Base-by-base conservation (phyloP, 2,888 invertebrate species). In the Himalopsyche tibetana region DNA sequence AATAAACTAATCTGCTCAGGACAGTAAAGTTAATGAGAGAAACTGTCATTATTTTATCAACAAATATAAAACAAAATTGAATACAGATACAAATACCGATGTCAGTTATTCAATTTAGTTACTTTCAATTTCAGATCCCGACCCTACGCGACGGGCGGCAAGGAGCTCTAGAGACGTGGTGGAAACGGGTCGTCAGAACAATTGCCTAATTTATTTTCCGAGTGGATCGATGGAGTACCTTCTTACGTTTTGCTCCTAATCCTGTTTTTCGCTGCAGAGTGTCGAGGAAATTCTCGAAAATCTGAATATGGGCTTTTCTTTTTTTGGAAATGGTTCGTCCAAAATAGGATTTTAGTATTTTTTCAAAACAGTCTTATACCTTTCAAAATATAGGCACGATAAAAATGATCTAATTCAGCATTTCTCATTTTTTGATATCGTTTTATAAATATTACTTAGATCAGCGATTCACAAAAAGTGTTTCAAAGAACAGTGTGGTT, bases 141-240 rank as follows among this genome's bases (percentile, higher is more conserved):
- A 12, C 69, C 63, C 69, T 51, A 69, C 17, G 74, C 82, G 83
- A 15, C 80, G 56, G 83, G 17, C n/a, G 82, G 82, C 55, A 56
- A 84, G 42, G 63, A 19, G 63, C 28, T 80, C 36, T 17, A 63
- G 51, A 63, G 28, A 63, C 38, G 69, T 80, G 80, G 83, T 55
- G 82, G 40, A 19, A 55, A 56, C n/a, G 63, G 83, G 55, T 80
- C 81, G 80, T 55, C 83, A 80, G 85, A 87, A 87, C 87, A 87
- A 87, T 87, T 85, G 85, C 83, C 87, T 85, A 87, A 85, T 87
- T 87, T 87, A 87, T 87, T 85, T 87, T 80, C 85, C 82, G 82
- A 80, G 55, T 69, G 83, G 87, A 87, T 87, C 87, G 87, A 87
- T 85, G 51, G 42, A 42, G 69, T 80, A 80, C 38, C 40, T 80